These are phyloP conservation scores for Morpho deidamia DNA, from an alignment of 2,888 invertebrate species.

Conservation along the genomic window DNA sequence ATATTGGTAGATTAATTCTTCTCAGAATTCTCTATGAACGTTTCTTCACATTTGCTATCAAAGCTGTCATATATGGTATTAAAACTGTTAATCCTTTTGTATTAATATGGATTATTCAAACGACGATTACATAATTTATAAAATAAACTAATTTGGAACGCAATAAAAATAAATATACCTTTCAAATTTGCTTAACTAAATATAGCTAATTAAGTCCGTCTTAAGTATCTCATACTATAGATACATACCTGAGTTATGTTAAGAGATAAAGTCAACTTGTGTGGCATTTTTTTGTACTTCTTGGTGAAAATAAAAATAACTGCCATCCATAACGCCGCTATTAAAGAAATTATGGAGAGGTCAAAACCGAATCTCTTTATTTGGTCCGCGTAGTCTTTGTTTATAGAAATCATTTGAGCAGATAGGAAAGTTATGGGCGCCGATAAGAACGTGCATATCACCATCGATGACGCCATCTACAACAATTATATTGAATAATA, in stretches of 20 bases:
- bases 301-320: conserved; percentile 85
- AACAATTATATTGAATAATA: conserved; percentile 3
- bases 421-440: conserved; percentile 97
- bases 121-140: too few relatives aligned
- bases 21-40: too few relatives aligned
- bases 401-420: conserved; percentile 92
- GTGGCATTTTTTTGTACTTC: conserved; percentile 88
- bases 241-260: conserved; percentile 85
- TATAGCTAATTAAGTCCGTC: too few relatives aligned
- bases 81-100: too few relatives aligned
- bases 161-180: too few relatives aligned
- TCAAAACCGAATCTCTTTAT: conserved; percentile 90
- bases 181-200: too few relatives aligned
- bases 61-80: too few relatives aligned
- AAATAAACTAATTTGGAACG: too few relatives aligned
- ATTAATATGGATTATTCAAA: too few relatives aligned
- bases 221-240: neutral
- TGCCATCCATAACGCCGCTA: conserved; percentile 89
- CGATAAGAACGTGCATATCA: conserved; percentile 95
- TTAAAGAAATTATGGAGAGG: conserved; percentile 87
- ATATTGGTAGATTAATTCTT: too few relatives aligned
- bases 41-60: too few relatives aligned
- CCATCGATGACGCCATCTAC: conserved; percentile 95
- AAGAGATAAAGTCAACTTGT: conserved; percentile 88
- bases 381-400: conserved; percentile 87